Percentiles rank a stretch among this genome's conserved stretches.
Evolutionary conservation across 2,113 vertebrate species (phyloP).

Genomic region (Proteles cristata): DNA sequence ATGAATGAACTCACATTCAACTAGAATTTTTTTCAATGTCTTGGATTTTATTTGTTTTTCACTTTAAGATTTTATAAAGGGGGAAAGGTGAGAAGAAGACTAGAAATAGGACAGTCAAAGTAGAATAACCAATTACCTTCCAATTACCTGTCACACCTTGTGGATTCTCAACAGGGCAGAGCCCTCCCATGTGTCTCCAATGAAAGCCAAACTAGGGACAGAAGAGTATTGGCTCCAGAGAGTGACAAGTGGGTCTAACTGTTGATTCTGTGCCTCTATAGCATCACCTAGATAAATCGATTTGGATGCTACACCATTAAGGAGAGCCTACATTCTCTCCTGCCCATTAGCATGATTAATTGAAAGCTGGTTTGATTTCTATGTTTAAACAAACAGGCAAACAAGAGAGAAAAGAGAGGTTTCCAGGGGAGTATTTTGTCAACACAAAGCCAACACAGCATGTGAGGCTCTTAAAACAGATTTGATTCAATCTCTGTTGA

Average conservation of each 20-base stretch:
- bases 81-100: background rate
- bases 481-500: background rate
- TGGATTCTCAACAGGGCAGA: background rate
- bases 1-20: background rate
- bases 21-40: background rate
- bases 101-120: background rate
- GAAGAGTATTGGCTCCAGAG: background rate
- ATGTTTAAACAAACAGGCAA: background rate
- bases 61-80: background rate
- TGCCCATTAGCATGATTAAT: background rate
- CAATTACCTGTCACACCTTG: background rate
- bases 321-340: background rate
- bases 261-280: background rate
- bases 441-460: background rate
- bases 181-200: background rate
- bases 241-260: too few species aligned
- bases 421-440: slow-evolving; percentile 1
- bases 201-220: background rate
- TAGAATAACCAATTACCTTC: background rate
- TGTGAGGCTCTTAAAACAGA: background rate
- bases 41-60: background rate
- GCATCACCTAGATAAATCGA: background rate
- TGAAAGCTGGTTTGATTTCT: background rate
- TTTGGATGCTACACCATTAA: background rate
- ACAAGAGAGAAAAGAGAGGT: background rate